Evolutionary conservation across 1,140 invertebrate species (phyloP).

Genomic region (Drosophila sturtevanti): DNA sequence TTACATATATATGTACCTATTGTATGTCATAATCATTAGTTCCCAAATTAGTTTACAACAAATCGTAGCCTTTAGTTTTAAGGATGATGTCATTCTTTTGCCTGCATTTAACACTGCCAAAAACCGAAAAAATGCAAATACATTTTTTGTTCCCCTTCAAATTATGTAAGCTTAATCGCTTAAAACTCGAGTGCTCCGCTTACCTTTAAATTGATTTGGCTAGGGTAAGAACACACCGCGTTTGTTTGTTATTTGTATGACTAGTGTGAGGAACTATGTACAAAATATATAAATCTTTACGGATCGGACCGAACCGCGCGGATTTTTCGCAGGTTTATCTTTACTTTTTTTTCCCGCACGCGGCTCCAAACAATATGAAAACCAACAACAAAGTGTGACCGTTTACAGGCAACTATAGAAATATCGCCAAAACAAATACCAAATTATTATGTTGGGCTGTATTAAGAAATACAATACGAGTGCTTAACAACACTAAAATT

Average conservation of each 20-base stretch:
- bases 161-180: background rate
- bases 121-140: background rate
- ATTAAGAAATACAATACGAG: no score
- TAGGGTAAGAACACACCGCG: background rate
- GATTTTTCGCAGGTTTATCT: background rate
- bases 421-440: background rate
- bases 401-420: background rate
- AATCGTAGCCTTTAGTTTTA: background rate
- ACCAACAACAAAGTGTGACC: slow-evolving; percentile 2
- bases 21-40: background rate
- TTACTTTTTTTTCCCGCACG: background rate
- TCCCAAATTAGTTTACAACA: background rate
- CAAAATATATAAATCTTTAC: background rate
- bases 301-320: background rate
- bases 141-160: background rate
- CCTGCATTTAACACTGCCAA: background rate
- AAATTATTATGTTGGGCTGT: background rate
- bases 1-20: background rate
- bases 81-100: background rate
- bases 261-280: background rate
- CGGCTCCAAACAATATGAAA: background rate
- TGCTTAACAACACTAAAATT: background rate
- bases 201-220: background rate
- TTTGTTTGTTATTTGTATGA: background rate
- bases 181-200: background rate